A percentile compares a stretch with the other conserved stretches of the same genome.
Evolutionary conservation across 2,888 invertebrate genomes (phyloP).

Genomic region (Perizoma flavofasciatum): DNA sequence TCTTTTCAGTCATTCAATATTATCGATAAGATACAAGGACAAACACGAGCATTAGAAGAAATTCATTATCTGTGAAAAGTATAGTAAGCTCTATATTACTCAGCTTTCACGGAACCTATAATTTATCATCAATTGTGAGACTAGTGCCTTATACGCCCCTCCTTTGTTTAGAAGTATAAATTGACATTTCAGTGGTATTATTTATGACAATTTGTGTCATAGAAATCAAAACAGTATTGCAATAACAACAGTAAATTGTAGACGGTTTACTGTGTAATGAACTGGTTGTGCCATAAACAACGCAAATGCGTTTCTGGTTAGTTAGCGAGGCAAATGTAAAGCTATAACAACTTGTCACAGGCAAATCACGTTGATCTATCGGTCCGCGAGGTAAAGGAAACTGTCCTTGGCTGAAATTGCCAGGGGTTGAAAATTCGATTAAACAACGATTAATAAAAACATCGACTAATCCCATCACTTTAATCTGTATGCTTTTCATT

Average conservation of each 20-base stretch:
- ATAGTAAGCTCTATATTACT: too few species aligned
- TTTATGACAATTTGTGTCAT: slow-evolving; percentile 19
- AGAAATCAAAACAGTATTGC: slow-evolving; percentile 22
- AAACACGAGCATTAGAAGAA: too few species aligned
- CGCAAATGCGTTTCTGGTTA: slow-evolving; percentile 45
- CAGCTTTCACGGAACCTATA: too few species aligned
- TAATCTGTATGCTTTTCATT: not conserved
- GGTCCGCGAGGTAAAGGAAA: not conserved
- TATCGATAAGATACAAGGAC: too few species aligned
- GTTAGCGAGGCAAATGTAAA: slow-evolving; percentile 42
- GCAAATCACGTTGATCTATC: slow-evolving; percentile 27
- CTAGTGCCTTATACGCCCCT: too few species aligned
- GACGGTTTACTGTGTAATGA: slow-evolving; percentile 45
- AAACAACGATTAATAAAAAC: not conserved
- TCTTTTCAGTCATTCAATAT: too few species aligned
- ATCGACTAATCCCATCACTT: slow-evolving; percentile 6
- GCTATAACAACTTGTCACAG: slow-evolving; percentile 38
- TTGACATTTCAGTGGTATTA: slow-evolving; percentile 6
- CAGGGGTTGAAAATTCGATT: not conserved
- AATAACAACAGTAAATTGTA: slow-evolving; percentile 23
- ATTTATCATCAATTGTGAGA: too few species aligned
- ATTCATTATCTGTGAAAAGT: too few species aligned
- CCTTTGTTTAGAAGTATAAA: not conserved
- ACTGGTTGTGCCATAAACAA: slow-evolving; percentile 49
- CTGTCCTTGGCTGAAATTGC: not conserved